phyloP scores from a whole-genome alignment of 1,140 invertebrate genomes.

The Temnothorax nylanderi region DNA sequence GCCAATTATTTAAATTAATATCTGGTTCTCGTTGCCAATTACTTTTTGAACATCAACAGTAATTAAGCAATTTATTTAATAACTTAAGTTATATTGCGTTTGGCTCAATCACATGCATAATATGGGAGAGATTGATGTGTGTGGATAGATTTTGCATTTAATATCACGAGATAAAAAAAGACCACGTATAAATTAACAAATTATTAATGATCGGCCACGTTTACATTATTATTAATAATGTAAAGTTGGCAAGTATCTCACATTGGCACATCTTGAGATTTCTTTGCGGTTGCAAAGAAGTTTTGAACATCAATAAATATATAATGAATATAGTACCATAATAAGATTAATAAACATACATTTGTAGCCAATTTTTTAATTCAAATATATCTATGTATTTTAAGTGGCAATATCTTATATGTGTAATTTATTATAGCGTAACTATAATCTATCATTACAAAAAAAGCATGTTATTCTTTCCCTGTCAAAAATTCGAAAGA shows the following conservation, averaged over 20 bases:
- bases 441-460: background rate
- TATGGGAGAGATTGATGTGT: constrained; percentile 69
- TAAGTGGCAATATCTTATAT: constrained; percentile 13
- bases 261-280: background rate
- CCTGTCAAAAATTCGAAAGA: background rate
- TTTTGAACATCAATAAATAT: background rate
- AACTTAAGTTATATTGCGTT: constrained; percentile 72
- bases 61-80: constrained; percentile 56
- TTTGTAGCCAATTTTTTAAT: constrained; percentile 47
- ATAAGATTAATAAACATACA: constrained; percentile 34
- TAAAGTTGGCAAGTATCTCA: constrained; percentile 33
- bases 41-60: constrained; percentile 31
- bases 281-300: constrained; percentile 11
- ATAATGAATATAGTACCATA: constrained; percentile 24
- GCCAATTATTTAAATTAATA: constrained; percentile 44
- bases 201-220: background rate
- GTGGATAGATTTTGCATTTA: constrained; percentile 64
- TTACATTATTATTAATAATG: constrained; percentile 36
- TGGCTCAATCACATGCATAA: constrained; percentile 50
- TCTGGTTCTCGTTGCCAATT: constrained; percentile 46
- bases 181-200: constrained; percentile 24
- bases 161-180: constrained; percentile 8
- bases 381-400: constrained; percentile 41
- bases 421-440: background rate
- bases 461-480: background rate